A percentile compares a stretch with the other conserved stretches of the same genome.
These are phyloP conservation scores for Caenorhabditis remanei DNA, from an alignment of 1,140 invertebrate genomes.

Conservation along the genomic window DNA sequence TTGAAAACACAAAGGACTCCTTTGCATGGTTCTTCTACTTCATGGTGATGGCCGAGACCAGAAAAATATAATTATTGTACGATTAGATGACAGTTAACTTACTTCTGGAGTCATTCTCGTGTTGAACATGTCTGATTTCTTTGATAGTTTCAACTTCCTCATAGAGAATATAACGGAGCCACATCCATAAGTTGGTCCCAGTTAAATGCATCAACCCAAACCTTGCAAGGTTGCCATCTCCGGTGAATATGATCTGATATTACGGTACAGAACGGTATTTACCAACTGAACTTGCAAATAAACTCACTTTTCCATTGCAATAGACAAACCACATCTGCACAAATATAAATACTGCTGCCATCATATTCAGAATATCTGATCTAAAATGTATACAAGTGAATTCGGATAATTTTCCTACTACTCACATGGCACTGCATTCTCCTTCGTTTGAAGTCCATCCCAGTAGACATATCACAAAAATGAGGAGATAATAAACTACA, in stretches of 20 bases:
- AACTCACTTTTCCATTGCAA: constrained; percentile 62
- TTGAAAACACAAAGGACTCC: constrained; percentile 62
- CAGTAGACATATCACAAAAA: constrained; percentile 57
- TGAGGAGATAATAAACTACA: constrained; percentile 60
- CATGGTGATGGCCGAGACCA: constrained; percentile 35
- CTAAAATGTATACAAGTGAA: background rate
- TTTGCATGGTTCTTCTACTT: constrained; percentile 57
- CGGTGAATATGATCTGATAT: constrained; percentile 63
- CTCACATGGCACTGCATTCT: constrained; percentile 54
- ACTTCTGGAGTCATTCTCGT: background rate
- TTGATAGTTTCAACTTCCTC: constrained; percentile 64
- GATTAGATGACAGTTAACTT: background rate
- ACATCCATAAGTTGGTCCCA: constrained; percentile 64
- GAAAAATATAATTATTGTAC: background rate
- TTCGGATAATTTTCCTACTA: background rate
- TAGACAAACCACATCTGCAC: constrained; percentile 66
- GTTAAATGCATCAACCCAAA: constrained; percentile 63
- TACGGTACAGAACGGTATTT: background rate
- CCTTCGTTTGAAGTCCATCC: constrained; percentile 45
- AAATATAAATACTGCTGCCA: constrained; percentile 62
- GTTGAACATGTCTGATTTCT: constrained; percentile 49
- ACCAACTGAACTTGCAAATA: background rate
- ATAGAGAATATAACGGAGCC: constrained; percentile 64
- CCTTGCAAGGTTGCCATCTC: constrained; percentile 51
- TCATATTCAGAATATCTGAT: constrained; percentile 57